A percentile compares a stretch with the other conserved stretches of the same genome.
Evolutionary conservation across 2,888 invertebrate genomes (phyloP).

Genomic region (Apamea anceps): DNA sequence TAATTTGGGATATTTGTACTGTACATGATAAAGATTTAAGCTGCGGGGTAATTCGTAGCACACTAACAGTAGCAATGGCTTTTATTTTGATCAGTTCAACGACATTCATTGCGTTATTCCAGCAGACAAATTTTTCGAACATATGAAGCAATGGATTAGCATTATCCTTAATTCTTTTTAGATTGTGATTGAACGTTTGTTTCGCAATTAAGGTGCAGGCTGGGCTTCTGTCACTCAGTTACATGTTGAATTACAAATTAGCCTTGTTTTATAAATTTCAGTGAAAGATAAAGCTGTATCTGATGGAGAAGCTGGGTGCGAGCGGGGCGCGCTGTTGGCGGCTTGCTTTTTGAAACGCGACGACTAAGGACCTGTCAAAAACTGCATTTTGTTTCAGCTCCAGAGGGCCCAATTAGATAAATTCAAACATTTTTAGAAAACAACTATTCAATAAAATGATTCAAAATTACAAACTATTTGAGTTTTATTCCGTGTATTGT

Average conservation of each 20-base stretch:
- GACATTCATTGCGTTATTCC: too few relatives aligned
- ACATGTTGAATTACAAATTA: background rate
- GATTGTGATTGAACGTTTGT: too few relatives aligned
- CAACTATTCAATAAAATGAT: background rate
- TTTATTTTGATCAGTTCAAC: too few relatives aligned
- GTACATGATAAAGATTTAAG: too few relatives aligned
- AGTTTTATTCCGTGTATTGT: background rate
- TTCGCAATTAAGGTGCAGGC: too few relatives aligned
- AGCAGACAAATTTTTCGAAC: too few relatives aligned
- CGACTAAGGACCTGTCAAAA: too few relatives aligned
- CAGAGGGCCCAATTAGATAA: background rate
- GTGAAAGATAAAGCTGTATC: slow-evolving; percentile 12
- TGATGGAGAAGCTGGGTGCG: slow-evolving; percentile 33
- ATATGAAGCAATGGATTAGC: too few relatives aligned
- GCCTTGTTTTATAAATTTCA: slow-evolving; percentile 5
- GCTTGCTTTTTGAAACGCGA: background rate
- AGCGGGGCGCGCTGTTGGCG: slow-evolving; percentile 24
- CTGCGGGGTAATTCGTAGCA: too few relatives aligned
- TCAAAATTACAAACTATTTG: background rate
- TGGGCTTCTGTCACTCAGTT: background rate
- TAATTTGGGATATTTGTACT: too few relatives aligned
- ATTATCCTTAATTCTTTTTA: too few relatives aligned
- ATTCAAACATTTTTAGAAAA: background rate
- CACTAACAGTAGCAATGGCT: too few relatives aligned
- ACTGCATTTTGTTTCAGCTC: background rate